Base-by-base conservation (phyloP, 92 coral and sea anemone species). In the Hydrozoanthus gracilis region DNA sequence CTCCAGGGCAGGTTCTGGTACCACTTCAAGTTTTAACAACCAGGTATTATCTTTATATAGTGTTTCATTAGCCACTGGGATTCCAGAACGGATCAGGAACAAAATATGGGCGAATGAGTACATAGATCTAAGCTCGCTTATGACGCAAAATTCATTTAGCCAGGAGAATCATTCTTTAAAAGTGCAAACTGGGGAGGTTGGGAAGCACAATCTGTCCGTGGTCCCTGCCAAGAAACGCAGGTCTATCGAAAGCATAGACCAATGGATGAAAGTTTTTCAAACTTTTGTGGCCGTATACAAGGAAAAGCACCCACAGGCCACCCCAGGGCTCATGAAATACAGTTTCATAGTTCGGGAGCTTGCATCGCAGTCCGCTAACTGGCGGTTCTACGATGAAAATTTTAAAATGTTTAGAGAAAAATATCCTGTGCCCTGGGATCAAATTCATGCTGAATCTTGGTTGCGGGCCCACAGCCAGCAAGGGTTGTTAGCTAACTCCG, bases 301-400 rank as follows among this genome's bases (percentile, higher is more conserved):
- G 4, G 60, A 82, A 82, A 82, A 55, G 64, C 64, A 14, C 12
- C 45, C 75, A 18, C 86, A 82, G 4, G 86, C 51, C 45, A 45
- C 60, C 39, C 74, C 86, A 11, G 86, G 73, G 35, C 86, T 82
- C 56, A 82, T 82, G 74, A 82, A 82, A 39, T 65, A 65, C 46
- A 71, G 46, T 69, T 64, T 74, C 11, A 55, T 82, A 14, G 86
- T 79, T 5, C 27, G 83, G 7, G 83, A 52, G 46, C 46, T 77
- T 8, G 83, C 83, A 13, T 35, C 44, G 4, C 69, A 82, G 58
- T 82, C 75, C n/a, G 75, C 86, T 44, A 82, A 61, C 17, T 82
- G 86, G 86, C 74, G 75, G 15, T 82, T 82, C 44, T 82, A 82
- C 46, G 75, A 82, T 51, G 60, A 82, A 15, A 82, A 45, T 44